These are phyloP conservation scores for Nylanderia fulva DNA, from an alignment of 1,140 invertebrate genomes.

Conservation along the genomic window DNA sequence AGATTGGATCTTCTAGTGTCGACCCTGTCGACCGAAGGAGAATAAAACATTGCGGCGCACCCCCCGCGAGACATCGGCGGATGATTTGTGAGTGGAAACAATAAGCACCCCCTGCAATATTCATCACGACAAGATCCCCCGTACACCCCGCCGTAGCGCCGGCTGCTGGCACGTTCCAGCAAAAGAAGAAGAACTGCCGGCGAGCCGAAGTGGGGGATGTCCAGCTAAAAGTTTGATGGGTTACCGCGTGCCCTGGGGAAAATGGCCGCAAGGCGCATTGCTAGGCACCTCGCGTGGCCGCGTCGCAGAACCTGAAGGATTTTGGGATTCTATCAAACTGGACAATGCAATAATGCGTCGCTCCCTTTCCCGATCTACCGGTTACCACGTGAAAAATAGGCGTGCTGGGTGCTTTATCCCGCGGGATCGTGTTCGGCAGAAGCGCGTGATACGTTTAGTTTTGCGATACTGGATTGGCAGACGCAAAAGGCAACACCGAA, in stretches of 20 bases:
- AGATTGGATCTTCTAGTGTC: conserved; percentile 59
- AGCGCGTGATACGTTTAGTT: conserved; percentile 53
- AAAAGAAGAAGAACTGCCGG: conserved; percentile 71
- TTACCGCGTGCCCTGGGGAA: conserved; percentile 82
- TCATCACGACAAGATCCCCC: conserved; percentile 80
- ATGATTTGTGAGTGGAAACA: conserved; percentile 86
- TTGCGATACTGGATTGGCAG: conserved; percentile 53
- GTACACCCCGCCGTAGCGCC: conserved; percentile 27
- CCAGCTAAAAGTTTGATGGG: conserved; percentile 86
- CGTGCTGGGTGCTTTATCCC: conserved; percentile 40
- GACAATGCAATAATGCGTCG: conserved; percentile 85
- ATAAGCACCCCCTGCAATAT: conserved; percentile 85
- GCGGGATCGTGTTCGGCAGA: conserved; percentile 45
- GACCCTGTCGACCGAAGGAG: conserved; percentile 74
- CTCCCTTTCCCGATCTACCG: conserved; percentile 66
- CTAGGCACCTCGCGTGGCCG: conserved; percentile 80
- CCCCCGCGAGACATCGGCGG: conserved; percentile 83
- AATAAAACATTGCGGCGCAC: conserved; percentile 82
- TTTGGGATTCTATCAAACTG: conserved; percentile 86
- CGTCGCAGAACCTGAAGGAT: conserved; percentile 83
- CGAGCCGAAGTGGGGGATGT: conserved; percentile 66
- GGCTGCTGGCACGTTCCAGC: conserved; percentile 75
- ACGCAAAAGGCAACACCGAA: conserved; percentile 40
- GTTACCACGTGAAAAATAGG: conserved; percentile 80
- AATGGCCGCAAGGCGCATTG: conserved; percentile 82